phyloP scores from a whole-genome alignment of 2,797 vertebrate genomes.

The Lophius americanus region DNA sequence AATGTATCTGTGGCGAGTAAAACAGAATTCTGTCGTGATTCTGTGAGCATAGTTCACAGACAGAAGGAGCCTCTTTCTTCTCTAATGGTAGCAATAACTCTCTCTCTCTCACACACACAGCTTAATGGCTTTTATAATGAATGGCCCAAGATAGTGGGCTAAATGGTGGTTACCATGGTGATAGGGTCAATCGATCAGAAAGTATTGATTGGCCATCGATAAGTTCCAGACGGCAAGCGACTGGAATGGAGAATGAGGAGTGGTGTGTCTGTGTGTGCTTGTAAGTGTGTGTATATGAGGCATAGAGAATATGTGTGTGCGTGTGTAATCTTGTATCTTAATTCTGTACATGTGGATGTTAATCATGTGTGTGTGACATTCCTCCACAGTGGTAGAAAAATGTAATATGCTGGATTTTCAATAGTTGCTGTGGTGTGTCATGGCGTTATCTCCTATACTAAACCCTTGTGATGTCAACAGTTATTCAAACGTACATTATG shows the following conservation, averaged over 20 bases:
- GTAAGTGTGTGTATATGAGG: neutral
- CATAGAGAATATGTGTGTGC: constrained; percentile 4
- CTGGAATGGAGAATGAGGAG: constrained; percentile 67
- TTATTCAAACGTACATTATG: constrained; percentile 5
- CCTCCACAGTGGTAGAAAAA: constrained; percentile 23
- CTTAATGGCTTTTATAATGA: constrained; percentile 79
- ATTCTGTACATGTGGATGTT: constrained; percentile 2
- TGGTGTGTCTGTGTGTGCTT: constrained; percentile 13
- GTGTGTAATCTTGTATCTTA: neutral
- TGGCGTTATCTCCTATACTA: constrained; percentile 23
- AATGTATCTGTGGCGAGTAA: neutral
- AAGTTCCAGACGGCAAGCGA: constrained; percentile 66
- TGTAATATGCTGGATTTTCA: neutral
- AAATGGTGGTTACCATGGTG: constrained; percentile 78
- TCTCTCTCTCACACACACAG: constrained; percentile 42
- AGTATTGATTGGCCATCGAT: constrained; percentile 75
- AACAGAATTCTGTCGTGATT: constrained; percentile 37
- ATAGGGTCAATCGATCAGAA: constrained; percentile 75
- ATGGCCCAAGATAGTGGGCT: constrained; percentile 72
- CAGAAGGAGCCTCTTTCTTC: constrained; percentile 55
- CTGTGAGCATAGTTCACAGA: constrained; percentile 57
- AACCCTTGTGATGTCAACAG: constrained; percentile 26
- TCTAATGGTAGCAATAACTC: constrained; percentile 77
- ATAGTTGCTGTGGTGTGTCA: constrained; percentile 30
- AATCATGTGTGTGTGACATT: constrained; percentile 36